Evolutionary conservation across 2,888 invertebrate genomes (phyloP).

Genomic region (Pyrgus malvae): DNA sequence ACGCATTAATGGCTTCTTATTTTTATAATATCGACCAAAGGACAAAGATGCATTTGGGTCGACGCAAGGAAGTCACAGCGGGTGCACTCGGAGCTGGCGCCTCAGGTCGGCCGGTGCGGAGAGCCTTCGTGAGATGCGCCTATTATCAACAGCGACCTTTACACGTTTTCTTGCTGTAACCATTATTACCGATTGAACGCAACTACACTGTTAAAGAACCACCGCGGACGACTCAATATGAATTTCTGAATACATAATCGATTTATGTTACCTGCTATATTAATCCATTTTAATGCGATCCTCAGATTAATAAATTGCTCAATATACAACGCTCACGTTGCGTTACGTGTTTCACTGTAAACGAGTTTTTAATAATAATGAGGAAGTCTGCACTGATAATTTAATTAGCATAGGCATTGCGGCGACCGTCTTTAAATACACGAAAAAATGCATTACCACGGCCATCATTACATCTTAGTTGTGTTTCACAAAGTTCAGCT

Average conservation of each 20-base stretch:
- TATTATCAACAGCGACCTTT: conserved; percentile 66
- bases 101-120: conserved; percentile 57
- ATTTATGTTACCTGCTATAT: conserved; percentile 43
- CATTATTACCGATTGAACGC: conserved; percentile 58
- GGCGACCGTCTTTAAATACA: conserved; percentile 66
- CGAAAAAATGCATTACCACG: conserved; percentile 74
- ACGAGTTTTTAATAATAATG: conserved; percentile 67
- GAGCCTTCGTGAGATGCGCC: conserved; percentile 71
- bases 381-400: conserved; percentile 73
- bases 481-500: conserved; percentile 77
- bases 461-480: conserved; percentile 71
- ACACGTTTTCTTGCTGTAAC: conserved; percentile 62
- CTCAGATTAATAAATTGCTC: conserved; percentile 25
- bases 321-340: conserved; percentile 4
- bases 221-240: conserved; percentile 63
- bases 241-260: conserved; percentile 57
- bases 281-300: conserved; percentile 10
- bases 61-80: conserved; percentile 60
- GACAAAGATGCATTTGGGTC: conserved; percentile 17
- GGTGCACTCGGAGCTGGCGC: conserved; percentile 69
- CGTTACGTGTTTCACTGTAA: conserved; percentile 36
- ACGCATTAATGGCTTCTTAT: conserved; percentile 9
- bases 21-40: background rate
- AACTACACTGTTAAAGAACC: conserved; percentile 62
- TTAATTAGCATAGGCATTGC: conserved; percentile 67